Evolutionary conservation across 2,888 invertebrate genomes (phyloP), one percentile per base, ranked within the genome.

Genomic region (Smittia sp.): DNA sequence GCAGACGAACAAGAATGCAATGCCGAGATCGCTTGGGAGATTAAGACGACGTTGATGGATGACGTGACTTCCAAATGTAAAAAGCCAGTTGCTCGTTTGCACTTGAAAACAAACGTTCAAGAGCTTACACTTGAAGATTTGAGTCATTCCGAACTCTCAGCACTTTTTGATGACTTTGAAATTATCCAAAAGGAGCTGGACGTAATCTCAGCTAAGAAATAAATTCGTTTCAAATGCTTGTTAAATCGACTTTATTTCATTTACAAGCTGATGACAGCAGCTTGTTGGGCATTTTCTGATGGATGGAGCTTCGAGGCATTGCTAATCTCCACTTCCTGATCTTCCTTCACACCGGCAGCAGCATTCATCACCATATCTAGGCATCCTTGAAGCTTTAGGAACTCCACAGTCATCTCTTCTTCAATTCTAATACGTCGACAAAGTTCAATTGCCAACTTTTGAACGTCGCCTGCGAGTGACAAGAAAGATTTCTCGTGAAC

Each of bases 321-420:
- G 18, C 9, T 9, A 9, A 1, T 7, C 18, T 6, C 11, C n/a
- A 15, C 83, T 80, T 79, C 78, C 80, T 74, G 76, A 73, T 84
- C 83, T 66, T 80, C 73, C 52, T 77, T 76, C 76, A 83, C 80
- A 77, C 81, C 81, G 74, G 83, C 81, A 18, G 83, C 83, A 7
- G 84, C 83, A 79, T 83, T 85, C 75, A 90, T 80, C 27, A 93
- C 80, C 80, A 91, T 84, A 76, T 88, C 85, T 75, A 92, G 84
- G 25, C 87, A 85, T 11, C 93, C 92, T 81, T 91, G 89, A 27
- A 93, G 79, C 77, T 87, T 85, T 75, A 87, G 80, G 38, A 92
- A 81, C 69, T 87, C 84, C 76, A 86, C 84, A 74, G 88, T 87
- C n/a, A 91, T 82, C 41, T 87, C 83, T 74, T 88, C 85, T 83